Percentiles rank a stretch among this genome's conserved stretches.
Evolutionary conservation across 1,140 invertebrate species (phyloP).

Genomic region (Atta cephalotes): DNA sequence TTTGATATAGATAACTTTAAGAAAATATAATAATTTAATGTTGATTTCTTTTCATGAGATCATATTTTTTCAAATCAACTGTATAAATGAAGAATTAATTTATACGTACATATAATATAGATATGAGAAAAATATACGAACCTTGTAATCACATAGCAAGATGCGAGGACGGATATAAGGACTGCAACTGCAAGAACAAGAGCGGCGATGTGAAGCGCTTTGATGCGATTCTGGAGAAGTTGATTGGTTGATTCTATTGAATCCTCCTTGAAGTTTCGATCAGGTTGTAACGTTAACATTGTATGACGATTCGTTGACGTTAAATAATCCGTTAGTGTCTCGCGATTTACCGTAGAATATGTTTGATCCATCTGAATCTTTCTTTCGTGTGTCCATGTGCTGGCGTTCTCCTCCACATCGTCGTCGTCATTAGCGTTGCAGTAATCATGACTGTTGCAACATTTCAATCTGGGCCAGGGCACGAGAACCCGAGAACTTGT

Average conservation of each 20-base stretch:
- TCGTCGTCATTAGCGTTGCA: conserved; percentile 69
- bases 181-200: conserved; percentile 78
- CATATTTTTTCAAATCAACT: not conserved
- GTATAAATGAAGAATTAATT: not conserved
- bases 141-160: conserved; percentile 81
- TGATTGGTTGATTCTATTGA: conserved; percentile 39
- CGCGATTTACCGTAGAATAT: not conserved
- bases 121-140: conserved; percentile 32
- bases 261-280: conserved; percentile 26
- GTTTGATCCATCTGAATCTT: not conserved
- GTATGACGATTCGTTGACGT: conserved; percentile 14
- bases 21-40: not conserved
- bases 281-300: conserved; percentile 25
- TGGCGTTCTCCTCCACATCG: conserved; percentile 20
- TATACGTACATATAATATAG: too few relatives aligned
- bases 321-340: not conserved
- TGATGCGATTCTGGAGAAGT: conserved; percentile 58
- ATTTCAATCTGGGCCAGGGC: conserved; percentile 76
- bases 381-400: conserved; percentile 50
- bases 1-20: not conserved
- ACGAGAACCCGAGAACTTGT: conserved; percentile 60
- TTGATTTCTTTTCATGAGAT: not conserved
- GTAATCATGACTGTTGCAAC: conserved; percentile 79
- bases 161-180: conserved; percentile 77
- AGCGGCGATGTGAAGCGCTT: conserved; percentile 75